These are phyloP conservation scores for Drosophila colorata DNA, from an alignment of 2,888 invertebrate species.

Conservation along the genomic window DNA sequence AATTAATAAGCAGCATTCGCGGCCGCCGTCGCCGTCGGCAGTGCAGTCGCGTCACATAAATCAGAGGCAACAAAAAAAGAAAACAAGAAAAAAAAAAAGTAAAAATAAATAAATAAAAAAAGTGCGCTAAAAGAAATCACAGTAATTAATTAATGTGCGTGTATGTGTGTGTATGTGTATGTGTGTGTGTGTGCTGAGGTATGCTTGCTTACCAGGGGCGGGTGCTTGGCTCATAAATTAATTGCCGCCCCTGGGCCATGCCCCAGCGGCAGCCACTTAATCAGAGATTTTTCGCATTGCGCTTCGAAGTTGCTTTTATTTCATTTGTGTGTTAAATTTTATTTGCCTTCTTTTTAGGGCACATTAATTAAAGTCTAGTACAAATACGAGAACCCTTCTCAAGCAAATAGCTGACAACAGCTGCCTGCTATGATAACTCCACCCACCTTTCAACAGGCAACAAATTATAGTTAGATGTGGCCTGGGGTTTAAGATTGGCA, in stretches of 20 bases:
- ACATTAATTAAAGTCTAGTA: slow-evolving; percentile 44
- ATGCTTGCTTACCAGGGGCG: background rate
- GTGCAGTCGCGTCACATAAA: slow-evolving; percentile 60
- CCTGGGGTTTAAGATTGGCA: background rate
- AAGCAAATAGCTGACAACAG: slow-evolving; percentile 28
- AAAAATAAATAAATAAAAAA: slow-evolving; percentile 26
- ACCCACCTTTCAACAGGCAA: background rate
- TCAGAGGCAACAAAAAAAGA: slow-evolving; percentile 40
- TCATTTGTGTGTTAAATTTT: slow-evolving; percentile 28
- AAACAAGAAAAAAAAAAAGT: slow-evolving; percentile 3
- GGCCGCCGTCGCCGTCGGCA: slow-evolving; percentile 36
- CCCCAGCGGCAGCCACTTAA: slow-evolving; percentile 49
- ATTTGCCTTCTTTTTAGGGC: slow-evolving; percentile 5
- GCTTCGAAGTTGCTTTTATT: slow-evolving; percentile 33
- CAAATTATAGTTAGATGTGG: background rate
- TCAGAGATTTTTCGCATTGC: slow-evolving; percentile 51
- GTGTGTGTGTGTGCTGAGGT: slow-evolving; percentile 8
- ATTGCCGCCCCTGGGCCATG: slow-evolving; percentile 57
- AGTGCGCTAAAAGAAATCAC: slow-evolving; percentile 69
- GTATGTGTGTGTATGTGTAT: slow-evolving; percentile 31
- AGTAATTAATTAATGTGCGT: slow-evolving; percentile 67
- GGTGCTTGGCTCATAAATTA: slow-evolving; percentile 57
- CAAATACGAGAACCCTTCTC: slow-evolving; percentile 18
- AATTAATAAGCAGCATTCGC: slow-evolving; percentile 68
- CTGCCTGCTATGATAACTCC: slow-evolving; percentile 28